These are phyloP conservation scores for Pelodiscus sinensis DNA, from an alignment of 2,113 vertebrate species.

Conservation along the genomic window DNA sequence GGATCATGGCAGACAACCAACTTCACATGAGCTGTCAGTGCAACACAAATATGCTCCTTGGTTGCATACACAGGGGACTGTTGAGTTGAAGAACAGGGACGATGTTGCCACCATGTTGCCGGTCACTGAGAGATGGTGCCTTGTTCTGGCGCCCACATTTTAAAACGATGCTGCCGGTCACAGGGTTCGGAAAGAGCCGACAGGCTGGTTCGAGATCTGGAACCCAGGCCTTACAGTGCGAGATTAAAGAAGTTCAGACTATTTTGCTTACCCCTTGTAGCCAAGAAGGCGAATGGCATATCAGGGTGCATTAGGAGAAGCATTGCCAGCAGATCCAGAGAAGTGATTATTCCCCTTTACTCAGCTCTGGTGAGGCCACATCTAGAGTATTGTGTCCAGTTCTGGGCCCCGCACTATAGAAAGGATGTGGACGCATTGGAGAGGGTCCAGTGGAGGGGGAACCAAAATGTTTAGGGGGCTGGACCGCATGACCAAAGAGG, in stretches of 20 bases:
- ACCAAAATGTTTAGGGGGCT: no score
- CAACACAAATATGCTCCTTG: not conserved
- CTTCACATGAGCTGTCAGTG: not conserved
- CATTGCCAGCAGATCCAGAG: no score
- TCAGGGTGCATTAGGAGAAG: no score
- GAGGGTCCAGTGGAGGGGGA: no score
- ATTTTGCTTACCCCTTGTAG: not conserved
- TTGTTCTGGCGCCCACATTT: not conserved
- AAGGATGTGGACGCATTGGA: no score
- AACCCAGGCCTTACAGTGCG: not conserved
- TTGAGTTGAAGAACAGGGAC: not conserved
- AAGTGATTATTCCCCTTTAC: no score
- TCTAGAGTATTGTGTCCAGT: no score
- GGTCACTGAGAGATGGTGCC: no score
- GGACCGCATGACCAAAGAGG: no score
- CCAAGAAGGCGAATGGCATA: no score
- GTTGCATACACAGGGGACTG: not conserved
- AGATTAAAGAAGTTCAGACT: not conserved
- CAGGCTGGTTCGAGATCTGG: not conserved
- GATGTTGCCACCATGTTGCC: not conserved
- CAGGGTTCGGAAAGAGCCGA: not conserved
- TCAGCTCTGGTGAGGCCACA: no score
- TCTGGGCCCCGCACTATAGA: no score
- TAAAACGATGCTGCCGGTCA: not conserved
- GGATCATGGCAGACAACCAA: not conserved